Evolutionary conservation across 2,113 vertebrate species (phyloP).

Genomic region (Astatotilapia flaviijosephi): DNA sequence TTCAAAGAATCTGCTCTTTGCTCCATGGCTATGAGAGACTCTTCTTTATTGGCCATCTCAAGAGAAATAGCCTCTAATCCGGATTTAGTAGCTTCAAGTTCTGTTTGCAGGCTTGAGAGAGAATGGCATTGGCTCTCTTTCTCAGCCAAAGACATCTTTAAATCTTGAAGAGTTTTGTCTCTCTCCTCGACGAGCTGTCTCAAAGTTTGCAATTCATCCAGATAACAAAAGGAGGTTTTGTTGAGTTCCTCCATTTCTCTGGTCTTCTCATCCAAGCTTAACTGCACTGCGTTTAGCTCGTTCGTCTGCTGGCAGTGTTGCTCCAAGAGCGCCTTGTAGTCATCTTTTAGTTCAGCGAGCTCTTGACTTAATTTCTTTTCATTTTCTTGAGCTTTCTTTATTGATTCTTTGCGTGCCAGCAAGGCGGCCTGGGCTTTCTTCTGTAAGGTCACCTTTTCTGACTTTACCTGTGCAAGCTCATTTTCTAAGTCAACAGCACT

Average conservation of each 20-base stretch:
- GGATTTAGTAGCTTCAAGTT: constrained; percentile 37
- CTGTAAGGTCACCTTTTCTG: constrained; percentile 71
- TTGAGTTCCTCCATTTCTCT: constrained; percentile 49
- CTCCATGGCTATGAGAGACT: constrained; percentile 9
- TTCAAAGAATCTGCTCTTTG: constrained; percentile 33
- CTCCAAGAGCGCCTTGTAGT: constrained; percentile 56
- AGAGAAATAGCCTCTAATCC: neutral
- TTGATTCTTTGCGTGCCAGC: constrained; percentile 66
- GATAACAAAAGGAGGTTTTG: constrained; percentile 18
- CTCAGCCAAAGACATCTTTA: constrained; percentile 48
- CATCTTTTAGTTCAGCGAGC: constrained; percentile 59
- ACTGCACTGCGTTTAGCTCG: constrained; percentile 52
- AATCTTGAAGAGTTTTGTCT: constrained; percentile 39
- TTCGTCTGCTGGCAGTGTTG: constrained; percentile 63
- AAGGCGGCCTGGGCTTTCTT: constrained; percentile 75
- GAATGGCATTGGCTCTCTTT: constrained; percentile 32
- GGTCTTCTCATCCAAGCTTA: constrained; percentile 55
- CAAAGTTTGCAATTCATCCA: constrained; percentile 50
- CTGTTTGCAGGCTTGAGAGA: constrained; percentile 25
- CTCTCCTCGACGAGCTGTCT: constrained; percentile 35
- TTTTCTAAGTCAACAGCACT: constrained; percentile 16
- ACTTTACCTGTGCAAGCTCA: constrained; percentile 45
- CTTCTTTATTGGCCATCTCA: constrained; percentile 43
- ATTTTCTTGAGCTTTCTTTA: constrained; percentile 59
- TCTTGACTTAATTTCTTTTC: constrained; percentile 63